Percentiles rank a stretch among this genome's conserved stretches.
Conservation (phyloP, 2,113 vertebrate genomes). For the Osmerus eperlanus region DNA sequence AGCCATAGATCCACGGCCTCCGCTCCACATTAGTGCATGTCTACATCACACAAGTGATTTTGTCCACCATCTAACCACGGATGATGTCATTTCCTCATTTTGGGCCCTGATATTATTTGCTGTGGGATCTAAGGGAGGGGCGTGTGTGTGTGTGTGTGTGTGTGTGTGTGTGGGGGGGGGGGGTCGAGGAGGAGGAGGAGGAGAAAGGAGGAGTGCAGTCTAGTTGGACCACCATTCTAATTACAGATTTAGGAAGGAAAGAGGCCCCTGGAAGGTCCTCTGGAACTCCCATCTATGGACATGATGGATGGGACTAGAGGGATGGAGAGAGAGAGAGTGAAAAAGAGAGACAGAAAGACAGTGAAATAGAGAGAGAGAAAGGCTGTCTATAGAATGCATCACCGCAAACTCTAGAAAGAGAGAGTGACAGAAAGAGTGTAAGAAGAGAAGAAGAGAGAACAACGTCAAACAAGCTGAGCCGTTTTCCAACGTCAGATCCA, state of each 20-base stretch:
- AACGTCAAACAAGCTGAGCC: no score
- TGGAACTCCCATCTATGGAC: neutral
- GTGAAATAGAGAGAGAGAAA: neutral
- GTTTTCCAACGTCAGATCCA: no score
- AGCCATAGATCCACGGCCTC: neutral
- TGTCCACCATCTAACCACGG: neutral
- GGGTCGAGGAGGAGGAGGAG: neutral
- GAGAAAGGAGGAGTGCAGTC: neutral
- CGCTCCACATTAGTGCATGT: slow-evolving; percentile 2
- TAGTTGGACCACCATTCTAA: neutral
- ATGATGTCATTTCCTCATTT: slow-evolving; percentile 10
- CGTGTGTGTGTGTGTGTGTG: neutral
- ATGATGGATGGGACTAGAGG: neutral
- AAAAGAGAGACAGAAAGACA: neutral
- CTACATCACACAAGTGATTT: slow-evolving; percentile 7
- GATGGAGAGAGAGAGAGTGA: neutral
- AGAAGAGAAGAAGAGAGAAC: no score
- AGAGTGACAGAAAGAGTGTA: neutral
- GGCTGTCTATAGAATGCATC: neutral
- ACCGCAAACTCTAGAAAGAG: neutral
- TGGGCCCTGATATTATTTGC: neutral
- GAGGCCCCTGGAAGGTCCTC: neutral
- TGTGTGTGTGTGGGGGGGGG: neutral
- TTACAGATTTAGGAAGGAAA: slow-evolving; percentile 3
- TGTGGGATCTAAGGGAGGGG: slow-evolving; percentile 1